Conservation (phyloP, 2,797 vertebrate genomes). For the Macropus fuliginosus region DNA sequence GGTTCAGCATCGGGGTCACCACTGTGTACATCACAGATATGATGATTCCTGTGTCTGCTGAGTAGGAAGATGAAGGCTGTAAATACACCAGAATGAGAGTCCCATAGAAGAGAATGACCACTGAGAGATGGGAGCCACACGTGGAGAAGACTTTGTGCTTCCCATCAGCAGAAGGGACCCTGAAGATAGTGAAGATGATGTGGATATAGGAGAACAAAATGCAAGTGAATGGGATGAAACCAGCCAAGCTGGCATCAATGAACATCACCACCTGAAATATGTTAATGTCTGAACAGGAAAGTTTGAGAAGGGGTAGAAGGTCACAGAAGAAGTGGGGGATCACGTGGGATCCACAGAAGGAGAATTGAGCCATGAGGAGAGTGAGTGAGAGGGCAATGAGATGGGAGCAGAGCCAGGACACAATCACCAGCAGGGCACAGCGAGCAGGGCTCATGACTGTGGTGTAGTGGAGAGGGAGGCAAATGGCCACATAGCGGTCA, state of each 20-base stretch:
- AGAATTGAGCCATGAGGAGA: slow-evolving; percentile 80
- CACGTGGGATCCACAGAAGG: slow-evolving; percentile 80
- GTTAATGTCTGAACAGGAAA: slow-evolving; percentile 73
- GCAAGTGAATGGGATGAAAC: slow-evolving; percentile 10
- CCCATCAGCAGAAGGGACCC: background rate
- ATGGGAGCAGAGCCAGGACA: slow-evolving; percentile 65
- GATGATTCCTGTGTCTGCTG: background rate
- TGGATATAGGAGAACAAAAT: background rate
- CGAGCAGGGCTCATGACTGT: slow-evolving; percentile 71
- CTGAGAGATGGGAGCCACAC: background rate
- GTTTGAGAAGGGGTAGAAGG: slow-evolving; percentile 79
- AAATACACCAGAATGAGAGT: slow-evolving; percentile 21
- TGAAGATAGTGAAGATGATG: background rate
- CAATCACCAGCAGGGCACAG: slow-evolving; percentile 60
- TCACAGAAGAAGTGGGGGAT: slow-evolving; percentile 85
- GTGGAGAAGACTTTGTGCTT: slow-evolving; percentile 19
- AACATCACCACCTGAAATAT: background rate
- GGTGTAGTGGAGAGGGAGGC: slow-evolving; percentile 66
- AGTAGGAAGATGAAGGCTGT: slow-evolving; percentile 9
- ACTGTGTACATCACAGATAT: slow-evolving; percentile 30
- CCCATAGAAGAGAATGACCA: slow-evolving; percentile 17
- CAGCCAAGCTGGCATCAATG: background rate
- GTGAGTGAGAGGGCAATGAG: background rate
- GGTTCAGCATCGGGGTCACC: background rate
- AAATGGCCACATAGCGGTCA: slow-evolving; percentile 21